Evolutionary conservation across 2,888 invertebrate species (phyloP).

Genomic region (Drosophila maculinotata): DNA sequence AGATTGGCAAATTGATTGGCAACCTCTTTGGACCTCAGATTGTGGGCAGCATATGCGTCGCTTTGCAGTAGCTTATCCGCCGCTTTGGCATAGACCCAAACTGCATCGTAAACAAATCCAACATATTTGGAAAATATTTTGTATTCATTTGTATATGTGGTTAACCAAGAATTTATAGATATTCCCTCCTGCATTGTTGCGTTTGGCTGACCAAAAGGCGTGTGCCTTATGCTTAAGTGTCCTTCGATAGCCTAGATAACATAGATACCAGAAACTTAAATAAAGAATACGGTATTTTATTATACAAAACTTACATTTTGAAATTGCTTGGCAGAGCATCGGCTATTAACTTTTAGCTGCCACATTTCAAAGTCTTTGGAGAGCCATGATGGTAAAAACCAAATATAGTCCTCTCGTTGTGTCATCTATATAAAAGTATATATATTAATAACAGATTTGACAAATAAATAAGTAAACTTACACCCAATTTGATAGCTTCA

Average conservation of each 20-base stretch:
- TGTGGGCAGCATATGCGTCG: constrained; percentile 70
- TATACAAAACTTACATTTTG: constrained; percentile 82
- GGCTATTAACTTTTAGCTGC: constrained; percentile 78
- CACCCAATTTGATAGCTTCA: constrained; percentile 87
- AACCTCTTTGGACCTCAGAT: constrained; percentile 64
- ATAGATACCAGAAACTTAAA: neutral
- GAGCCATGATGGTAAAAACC: constrained; percentile 94
- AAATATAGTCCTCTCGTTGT: constrained; percentile 90
- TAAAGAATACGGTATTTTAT: neutral
- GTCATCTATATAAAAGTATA: constrained; percentile 86
- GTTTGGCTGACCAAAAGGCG: constrained; percentile 87
- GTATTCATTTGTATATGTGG: constrained; percentile 17
- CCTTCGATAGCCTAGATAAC: constrained; percentile 88
- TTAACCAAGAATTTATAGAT: constrained; percentile 88
- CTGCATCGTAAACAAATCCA: constrained; percentile 92
- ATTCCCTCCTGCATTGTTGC: constrained; percentile 87
- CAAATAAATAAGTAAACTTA: constrained; percentile 54
- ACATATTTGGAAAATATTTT: constrained; percentile 87
- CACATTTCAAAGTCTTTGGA: constrained; percentile 88
- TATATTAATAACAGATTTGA: neutral
- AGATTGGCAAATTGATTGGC: constrained; percentile 86
- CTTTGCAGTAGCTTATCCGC: constrained; percentile 88
- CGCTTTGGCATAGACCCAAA: constrained; percentile 92
- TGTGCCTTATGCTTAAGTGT: constrained; percentile 89
- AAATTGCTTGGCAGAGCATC: constrained; percentile 88